phyloP scores from a whole-genome alignment of 2,888 invertebrate species.

The Mythimna impura region DNA sequence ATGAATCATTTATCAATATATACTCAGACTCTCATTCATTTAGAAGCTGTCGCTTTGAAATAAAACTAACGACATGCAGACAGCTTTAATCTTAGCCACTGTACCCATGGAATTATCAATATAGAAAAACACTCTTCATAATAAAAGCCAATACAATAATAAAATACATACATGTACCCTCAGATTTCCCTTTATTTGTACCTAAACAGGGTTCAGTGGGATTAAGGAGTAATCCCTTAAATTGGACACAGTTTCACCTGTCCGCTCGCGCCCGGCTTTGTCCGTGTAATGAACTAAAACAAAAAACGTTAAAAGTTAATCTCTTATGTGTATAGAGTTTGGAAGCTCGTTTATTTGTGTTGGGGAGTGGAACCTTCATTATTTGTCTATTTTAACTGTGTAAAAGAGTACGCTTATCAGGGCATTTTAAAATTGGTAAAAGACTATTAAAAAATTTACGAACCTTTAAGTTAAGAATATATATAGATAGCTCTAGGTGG shows the following conservation, averaged over 20 bases:
- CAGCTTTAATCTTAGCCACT: too few relatives aligned
- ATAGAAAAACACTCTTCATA: background rate
- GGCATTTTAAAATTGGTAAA: background rate
- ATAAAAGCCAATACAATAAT: conserved; percentile 30
- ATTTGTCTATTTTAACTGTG: conserved; percentile 14
- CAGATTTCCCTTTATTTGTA: conserved; percentile 54
- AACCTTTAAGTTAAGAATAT: too few relatives aligned
- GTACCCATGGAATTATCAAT: too few relatives aligned
- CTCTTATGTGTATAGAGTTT: conserved; percentile 58
- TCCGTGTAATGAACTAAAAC: conserved; percentile 73
- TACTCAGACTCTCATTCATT: too few relatives aligned
- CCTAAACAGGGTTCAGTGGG: conserved; percentile 60
- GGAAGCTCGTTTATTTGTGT: conserved; percentile 44
- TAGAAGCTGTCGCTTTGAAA: too few relatives aligned
- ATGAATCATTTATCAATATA: too few relatives aligned
- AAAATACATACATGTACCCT: background rate
- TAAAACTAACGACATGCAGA: too few relatives aligned
- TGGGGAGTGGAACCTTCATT: conserved; percentile 10
- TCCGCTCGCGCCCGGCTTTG: conserved; percentile 65
- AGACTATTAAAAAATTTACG: background rate
- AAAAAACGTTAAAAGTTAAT: conserved; percentile 72
- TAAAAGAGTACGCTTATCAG: background rate
- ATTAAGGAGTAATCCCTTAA: conserved; percentile 75
- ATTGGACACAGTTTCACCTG: conserved; percentile 81
- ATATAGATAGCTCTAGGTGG: too few relatives aligned